Conservation (phyloP, 2,797 vertebrate species). For the Sebastes iracundus region DNA sequence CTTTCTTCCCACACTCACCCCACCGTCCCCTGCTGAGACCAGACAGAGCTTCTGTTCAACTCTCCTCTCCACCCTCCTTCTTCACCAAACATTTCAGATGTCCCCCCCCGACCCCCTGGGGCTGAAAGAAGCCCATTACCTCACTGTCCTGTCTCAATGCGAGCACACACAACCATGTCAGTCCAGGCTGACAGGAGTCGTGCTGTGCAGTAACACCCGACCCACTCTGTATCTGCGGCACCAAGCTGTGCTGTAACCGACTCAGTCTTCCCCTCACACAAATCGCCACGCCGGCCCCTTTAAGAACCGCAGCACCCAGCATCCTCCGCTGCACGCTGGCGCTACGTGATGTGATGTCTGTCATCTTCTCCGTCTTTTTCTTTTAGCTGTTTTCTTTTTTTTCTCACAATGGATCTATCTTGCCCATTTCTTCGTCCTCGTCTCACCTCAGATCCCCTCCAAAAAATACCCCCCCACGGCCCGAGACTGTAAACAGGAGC, state of each 20-base stretch:
- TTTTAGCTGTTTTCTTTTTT: conserved; percentile 38
- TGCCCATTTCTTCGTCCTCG: conserved; percentile 35
- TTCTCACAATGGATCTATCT: conserved; percentile 52
- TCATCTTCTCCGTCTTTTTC: conserved; percentile 40
- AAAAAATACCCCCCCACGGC: conserved; percentile 8
- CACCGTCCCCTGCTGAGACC: conserved; percentile 64
- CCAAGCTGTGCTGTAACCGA: conserved; percentile 70
- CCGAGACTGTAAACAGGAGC: conserved; percentile 42
- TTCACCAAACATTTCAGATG: conserved; percentile 51
- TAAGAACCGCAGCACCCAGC: conserved; percentile 78
- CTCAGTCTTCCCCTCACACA: conserved; percentile 51
- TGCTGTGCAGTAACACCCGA: conserved; percentile 70
- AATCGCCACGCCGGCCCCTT: conserved; percentile 69
- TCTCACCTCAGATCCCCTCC: conserved; percentile 40
- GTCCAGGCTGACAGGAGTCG: conserved; percentile 59
- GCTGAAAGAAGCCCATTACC: conserved; percentile 65
- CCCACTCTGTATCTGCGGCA: conserved; percentile 58
- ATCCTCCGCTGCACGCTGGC: conserved; percentile 69
- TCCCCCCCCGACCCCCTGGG: neutral
- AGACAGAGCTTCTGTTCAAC: conserved; percentile 58
- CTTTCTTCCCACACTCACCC: conserved; percentile 21
- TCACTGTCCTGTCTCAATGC: conserved; percentile 68
- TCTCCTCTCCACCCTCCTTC: conserved; percentile 25
- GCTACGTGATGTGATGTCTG: conserved; percentile 64
- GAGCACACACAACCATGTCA: conserved; percentile 44